Evolutionary conservation across 2,888 invertebrate genomes (phyloP).

Genomic region (Eupelmus urozonus): DNA sequence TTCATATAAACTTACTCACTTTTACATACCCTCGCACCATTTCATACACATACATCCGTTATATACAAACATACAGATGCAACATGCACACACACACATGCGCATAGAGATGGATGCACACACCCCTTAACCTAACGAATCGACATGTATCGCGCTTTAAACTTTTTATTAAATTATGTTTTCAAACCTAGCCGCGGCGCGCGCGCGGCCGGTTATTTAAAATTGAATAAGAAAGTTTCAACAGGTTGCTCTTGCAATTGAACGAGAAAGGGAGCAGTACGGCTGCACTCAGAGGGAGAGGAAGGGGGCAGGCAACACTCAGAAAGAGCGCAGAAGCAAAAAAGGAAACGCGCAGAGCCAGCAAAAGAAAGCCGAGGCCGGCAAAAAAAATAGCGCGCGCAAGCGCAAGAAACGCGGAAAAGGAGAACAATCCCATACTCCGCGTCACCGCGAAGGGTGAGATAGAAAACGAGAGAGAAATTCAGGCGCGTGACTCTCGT

Average conservation of each 20-base stretch:
- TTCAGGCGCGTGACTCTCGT: slow-evolving; percentile 20
- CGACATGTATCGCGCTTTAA: background rate
- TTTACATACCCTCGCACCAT: background rate
- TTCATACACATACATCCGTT: background rate
- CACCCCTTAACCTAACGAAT: no score
- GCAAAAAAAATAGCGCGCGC: background rate
- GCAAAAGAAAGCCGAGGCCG: background rate
- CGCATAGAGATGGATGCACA: background rate
- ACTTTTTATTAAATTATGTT: slow-evolving; percentile 35
- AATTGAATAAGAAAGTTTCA: slow-evolving; percentile 50
- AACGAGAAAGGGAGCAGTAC: slow-evolving; percentile 1
- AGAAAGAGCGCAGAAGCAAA: background rate
- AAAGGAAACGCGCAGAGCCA: background rate
- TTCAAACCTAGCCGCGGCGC: slow-evolving; percentile 15
- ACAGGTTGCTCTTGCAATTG: slow-evolving; percentile 45
- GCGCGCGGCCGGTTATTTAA: slow-evolving; percentile 21
- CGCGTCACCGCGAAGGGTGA: no score
- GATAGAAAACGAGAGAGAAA: background rate
- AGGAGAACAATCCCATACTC: slow-evolving; percentile 35
- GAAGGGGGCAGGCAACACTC: background rate
- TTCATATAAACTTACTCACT: no score
- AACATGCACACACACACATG: background rate
- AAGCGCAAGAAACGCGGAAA: background rate
- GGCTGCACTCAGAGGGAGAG: background rate
- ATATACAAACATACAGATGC: no score